Evolutionary conservation across 2,888 invertebrate species (phyloP).

Genomic region (Hydriomena furcata): DNA sequence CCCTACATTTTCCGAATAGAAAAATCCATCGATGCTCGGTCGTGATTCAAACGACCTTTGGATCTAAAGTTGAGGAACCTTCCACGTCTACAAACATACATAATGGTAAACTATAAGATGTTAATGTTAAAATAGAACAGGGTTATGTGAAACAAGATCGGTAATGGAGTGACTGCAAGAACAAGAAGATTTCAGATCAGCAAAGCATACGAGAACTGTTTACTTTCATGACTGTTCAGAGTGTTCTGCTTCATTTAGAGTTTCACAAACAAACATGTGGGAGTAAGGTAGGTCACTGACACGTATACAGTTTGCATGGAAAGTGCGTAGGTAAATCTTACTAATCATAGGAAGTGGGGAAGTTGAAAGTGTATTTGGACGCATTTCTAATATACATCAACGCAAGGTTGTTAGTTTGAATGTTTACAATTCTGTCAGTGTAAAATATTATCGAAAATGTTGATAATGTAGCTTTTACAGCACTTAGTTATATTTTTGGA

Average conservation of each 20-base stretch:
- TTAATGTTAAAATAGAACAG: too few relatives aligned
- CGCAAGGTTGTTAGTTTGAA: background rate
- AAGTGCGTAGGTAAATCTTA: conserved; percentile 12
- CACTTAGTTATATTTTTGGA: too few relatives aligned
- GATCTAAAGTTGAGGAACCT: too few relatives aligned
- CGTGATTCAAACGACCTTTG: too few relatives aligned
- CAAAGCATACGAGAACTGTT: conserved; percentile 8
- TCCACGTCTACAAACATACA: too few relatives aligned
- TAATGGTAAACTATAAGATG: too few relatives aligned
- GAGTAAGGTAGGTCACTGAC: conserved; percentile 40
- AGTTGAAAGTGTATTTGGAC: background rate
- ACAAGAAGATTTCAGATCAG: conserved; percentile 4
- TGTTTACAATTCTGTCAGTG: too few relatives aligned
- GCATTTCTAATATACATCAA: background rate
- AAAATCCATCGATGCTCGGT: too few relatives aligned
- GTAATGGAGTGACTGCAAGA: background rate
- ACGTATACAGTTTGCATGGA: conserved; percentile 39
- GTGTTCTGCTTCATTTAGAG: conserved; percentile 39
- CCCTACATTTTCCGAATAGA: too few relatives aligned
- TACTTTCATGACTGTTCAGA: conserved; percentile 7
- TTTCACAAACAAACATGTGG: conserved; percentile 30
- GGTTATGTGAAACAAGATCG: too few relatives aligned
- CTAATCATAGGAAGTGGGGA: conserved; percentile 4
- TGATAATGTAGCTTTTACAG: background rate
- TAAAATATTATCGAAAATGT: too few relatives aligned